Base-by-base conservation (phyloP, 2,888 invertebrate species). In the Agonopterix arenella region DNA sequence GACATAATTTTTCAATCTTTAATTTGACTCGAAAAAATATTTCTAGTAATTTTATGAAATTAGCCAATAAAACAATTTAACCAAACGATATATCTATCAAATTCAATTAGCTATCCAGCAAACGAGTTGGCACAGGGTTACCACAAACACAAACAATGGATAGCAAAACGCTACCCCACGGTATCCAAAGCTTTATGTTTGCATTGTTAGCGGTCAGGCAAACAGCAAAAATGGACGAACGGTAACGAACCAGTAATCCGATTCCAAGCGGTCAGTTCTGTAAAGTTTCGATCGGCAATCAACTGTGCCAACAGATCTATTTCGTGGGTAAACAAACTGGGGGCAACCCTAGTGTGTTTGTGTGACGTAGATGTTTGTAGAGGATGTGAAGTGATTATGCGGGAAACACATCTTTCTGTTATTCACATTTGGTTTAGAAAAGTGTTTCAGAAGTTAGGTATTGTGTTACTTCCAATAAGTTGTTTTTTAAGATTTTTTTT, bases 201-300 rank as follows among this genome's bases (percentile, higher is more conserved):
- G 70, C 70, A 60, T 73, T 79, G 80, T 77, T 78, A 77, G 80
- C 73, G 80, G 80, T 79, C 76, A 66, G 68, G 58, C 73, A 80
- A 81, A 80, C 72, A 82, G 70, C 76, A 80, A 80, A 82, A 84
- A 82, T 81, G 68, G 69, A 58, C 67, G 64, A 68, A 67, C 63
- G 59, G 76, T 81, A 83, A 83, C 83, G 82, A 83, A 82, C 76
- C 74, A 18, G 82, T 82, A 82, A 84, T 83, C 82, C 76, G 82
- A 84, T 84, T 80, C 78, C 70, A 70, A 78, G 76, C 72, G 83
- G 84, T 83, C 84, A 84, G 78, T 80, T 75, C 70, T 75, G 66
- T 72, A 79, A 82, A 83, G 78, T 82, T 83, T 74, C 80, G 78
- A 84, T 84, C 78, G 68, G 73, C 84, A 84, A 84, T 84, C 84